Conservation (phyloP, 2,113 vertebrate species). For the Oryzias woworae region DNA sequence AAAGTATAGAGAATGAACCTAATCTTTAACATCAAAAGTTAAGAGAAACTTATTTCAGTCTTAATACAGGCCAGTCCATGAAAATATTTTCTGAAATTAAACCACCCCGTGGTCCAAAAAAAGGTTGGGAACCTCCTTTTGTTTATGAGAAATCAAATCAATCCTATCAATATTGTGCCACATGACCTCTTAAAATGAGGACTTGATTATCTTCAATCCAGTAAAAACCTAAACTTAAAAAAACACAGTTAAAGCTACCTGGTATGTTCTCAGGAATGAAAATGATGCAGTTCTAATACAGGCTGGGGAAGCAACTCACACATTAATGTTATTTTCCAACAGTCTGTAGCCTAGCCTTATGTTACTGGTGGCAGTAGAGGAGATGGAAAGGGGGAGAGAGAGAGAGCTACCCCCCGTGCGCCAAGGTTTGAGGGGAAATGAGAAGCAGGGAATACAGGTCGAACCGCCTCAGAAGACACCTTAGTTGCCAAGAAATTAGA, state of each 20-base stretch:
- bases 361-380: constrained; percentile 50
- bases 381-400: constrained; percentile 22
- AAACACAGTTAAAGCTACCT: not conserved
- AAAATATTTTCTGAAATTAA: too few relatives aligned
- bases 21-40: too few relatives aligned
- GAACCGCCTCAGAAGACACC: constrained; percentile 48
- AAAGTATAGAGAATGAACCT: too few relatives aligned
- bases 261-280: not conserved
- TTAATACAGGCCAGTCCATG: too few relatives aligned
- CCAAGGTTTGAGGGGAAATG: constrained; percentile 33
- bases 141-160: too few relatives aligned
- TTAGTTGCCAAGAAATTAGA: constrained; percentile 64
- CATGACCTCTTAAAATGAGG: too few relatives aligned
- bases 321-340: constrained; percentile 49
- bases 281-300: not conserved
- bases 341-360: constrained; percentile 45
- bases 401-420: constrained; percentile 4
- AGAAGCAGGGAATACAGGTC: constrained; percentile 54
- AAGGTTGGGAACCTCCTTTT: too few relatives aligned
- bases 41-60: too few relatives aligned
- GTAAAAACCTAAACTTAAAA: not conserved
- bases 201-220: not conserved
- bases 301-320: constrained; percentile 30
- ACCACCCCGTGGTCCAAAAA: too few relatives aligned
- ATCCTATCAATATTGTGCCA: too few relatives aligned